Percentiles rank a stretch among this genome's conserved stretches.
phyloP scores from a whole-genome alignment of 1,140 invertebrate genomes.

The Acromyrmex echinatior region DNA sequence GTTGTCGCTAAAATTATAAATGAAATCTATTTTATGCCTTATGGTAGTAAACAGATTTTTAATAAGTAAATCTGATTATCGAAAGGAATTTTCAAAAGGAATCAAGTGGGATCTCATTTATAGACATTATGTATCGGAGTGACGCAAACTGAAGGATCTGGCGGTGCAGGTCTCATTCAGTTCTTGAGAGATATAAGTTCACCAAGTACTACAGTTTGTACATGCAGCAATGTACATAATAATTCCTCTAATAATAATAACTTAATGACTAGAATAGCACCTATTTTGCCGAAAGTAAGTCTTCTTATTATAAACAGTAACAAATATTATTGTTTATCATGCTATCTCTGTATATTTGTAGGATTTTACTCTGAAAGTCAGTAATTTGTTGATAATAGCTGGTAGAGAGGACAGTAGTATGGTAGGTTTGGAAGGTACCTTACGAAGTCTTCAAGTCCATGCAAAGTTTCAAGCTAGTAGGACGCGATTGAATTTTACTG shows the following conservation, averaged over 20 bases:
- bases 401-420: conserved; percentile 89
- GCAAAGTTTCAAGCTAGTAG: conserved; percentile 86
- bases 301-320: background rate
- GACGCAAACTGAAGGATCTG: conserved; percentile 89
- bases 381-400: conserved; percentile 90
- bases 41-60: conserved; percentile 4
- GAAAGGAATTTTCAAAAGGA: conserved; percentile 54
- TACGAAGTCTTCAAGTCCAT: conserved; percentile 86
- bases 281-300: conserved; percentile 92
- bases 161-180: conserved; percentile 83
- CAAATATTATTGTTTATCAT: background rate
- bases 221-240: conserved; percentile 72
- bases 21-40: conserved; percentile 2
- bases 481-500: conserved; percentile 89
- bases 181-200: conserved; percentile 85
- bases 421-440: conserved; percentile 84
- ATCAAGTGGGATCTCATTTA: conserved; percentile 80
- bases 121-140: conserved; percentile 92
- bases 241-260: conserved; percentile 76
- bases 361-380: conserved; percentile 91
- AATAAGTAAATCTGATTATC: conserved; percentile 21
- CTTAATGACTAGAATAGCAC: conserved; percentile 85
- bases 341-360: conserved; percentile 80
- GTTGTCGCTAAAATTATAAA: background rate
- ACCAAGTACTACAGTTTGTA: conserved; percentile 70